phyloP scores from a whole-genome alignment of 2,113 vertebrate species.

The Thinocorus orbignyianus region DNA sequence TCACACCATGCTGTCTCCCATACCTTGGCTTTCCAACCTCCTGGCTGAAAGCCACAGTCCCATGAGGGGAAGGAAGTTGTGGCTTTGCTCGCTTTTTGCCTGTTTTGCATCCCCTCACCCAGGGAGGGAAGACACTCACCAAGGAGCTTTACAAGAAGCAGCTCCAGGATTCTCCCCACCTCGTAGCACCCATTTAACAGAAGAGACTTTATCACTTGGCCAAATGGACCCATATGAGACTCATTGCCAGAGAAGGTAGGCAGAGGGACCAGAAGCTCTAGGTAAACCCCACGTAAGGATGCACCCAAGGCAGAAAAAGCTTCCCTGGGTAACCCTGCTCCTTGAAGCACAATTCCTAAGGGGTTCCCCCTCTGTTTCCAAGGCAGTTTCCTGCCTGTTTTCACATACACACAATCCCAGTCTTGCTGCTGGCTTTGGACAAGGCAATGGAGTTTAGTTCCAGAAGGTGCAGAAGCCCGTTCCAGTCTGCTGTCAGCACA shows the following conservation, averaged over 20 bases:
- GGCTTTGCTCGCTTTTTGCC: not conserved
- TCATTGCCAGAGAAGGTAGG: not conserved
- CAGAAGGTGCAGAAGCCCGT: not conserved
- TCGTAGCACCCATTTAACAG: not conserved
- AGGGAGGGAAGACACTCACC: not conserved
- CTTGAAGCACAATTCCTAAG: not conserved
- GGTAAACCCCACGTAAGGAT: not conserved
- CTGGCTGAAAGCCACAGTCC: not conserved
- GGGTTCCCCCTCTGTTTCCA: not conserved
- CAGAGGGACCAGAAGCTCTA: not conserved
- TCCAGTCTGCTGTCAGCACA: not conserved
- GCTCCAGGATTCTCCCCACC: not conserved
- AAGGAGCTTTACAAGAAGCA: rapidly evolving
- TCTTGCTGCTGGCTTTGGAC: not conserved
- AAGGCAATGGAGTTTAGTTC: not conserved
- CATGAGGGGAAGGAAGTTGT: not conserved
- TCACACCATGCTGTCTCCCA: not conserved
- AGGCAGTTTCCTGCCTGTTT: not conserved
- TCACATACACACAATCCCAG: not conserved
- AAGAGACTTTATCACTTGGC: not conserved
- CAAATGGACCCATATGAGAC: not conserved
- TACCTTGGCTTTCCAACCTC: not conserved
- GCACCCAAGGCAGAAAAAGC: not conserved
- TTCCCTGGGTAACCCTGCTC: not conserved
- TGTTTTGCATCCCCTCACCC: not conserved